Evolutionary conservation across 2,888 invertebrate species (phyloP), one percentile per base, ranked within the genome.

Genomic region (Baccha elongata): DNA sequence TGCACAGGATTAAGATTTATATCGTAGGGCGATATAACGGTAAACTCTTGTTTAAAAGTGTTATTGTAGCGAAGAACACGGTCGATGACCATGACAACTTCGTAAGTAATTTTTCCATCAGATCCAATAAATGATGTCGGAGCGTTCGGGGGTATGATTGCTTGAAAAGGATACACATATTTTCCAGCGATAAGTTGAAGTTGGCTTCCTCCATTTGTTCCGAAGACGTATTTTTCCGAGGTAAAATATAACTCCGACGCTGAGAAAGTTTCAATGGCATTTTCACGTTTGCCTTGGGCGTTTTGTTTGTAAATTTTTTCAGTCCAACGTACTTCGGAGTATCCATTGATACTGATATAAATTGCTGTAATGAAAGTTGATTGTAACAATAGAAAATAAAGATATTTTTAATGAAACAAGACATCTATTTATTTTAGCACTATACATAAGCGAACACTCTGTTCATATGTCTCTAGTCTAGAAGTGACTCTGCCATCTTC

Each of bases 31-130:
- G 95, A 94, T 68, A 96, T 92, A 8, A 97, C 94, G 32, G 95
- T 95, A 87, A 97, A 96, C 3, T 94, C 93, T 88, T 93, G 93
- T 89, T 96, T 95, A n/a, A 94, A 94, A 79, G 94, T 95, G 86
- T 96, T 95, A 89, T 97, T 96, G 89, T 95, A 95, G 86, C 96
- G 96, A 94, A 96, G 96, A 2, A 97, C 96, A 8, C 96, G 92
- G 89, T 97, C 97, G 21, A 97, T 91, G 0, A 93, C 94, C 10
- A 95, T 94, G 88, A 94, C 95, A 7, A 96, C 93, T 11, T 94
- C 94, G 87, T 97, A 97, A 32, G 95, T 92, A 17, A 97, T 93
- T 88, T 94, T 93, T 0, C 97, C 96, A 90, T 92, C 92, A 86
- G 93, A 91, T 3, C 95, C 95, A 87, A 94, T 95, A 88, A 96